Percentiles rank a stretch among this genome's conserved stretches.
Evolutionary conservation across 2,797 vertebrate genomes (phyloP).

Genomic region (Pipistrellus pipistrellus): DNA sequence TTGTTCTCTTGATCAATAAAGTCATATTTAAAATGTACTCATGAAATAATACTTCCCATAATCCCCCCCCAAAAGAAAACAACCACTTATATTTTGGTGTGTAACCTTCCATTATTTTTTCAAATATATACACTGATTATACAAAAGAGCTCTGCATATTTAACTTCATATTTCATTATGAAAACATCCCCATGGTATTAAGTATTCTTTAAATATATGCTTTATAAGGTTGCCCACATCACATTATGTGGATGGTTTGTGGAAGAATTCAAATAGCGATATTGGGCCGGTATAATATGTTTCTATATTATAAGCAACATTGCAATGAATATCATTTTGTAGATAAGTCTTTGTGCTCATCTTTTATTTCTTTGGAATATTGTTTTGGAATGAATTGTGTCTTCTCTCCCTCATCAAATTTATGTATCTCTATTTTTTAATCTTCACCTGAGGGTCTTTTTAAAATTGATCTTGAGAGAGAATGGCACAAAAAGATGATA

Average conservation of each 20-base stretch:
- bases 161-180: not conserved
- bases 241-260: not conserved
- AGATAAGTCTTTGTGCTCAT: not conserved
- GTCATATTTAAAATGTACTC: not conserved
- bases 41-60: not conserved
- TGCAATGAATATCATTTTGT: not conserved
- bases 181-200: not conserved
- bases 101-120: not conserved
- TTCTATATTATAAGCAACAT: not conserved
- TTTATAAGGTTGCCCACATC: not conserved
- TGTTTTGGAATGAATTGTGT: not conserved
- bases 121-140: not conserved
- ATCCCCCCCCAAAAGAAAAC: not conserved
- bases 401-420: not conserved
- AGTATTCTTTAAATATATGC: not conserved
- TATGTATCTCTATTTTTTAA: not conserved
- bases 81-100: not conserved
- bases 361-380: not conserved
- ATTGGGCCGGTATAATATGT: not conserved
- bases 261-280: not conserved
- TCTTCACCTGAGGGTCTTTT: no score
- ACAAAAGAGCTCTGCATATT: not conserved
- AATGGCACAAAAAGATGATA: no score
- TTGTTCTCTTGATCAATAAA: constrained; percentile 18
- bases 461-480: no score